These are phyloP conservation scores for Liopterus haemorrhoidalis DNA, from an alignment of 2,888 invertebrate species.

Conservation along the genomic window DNA sequence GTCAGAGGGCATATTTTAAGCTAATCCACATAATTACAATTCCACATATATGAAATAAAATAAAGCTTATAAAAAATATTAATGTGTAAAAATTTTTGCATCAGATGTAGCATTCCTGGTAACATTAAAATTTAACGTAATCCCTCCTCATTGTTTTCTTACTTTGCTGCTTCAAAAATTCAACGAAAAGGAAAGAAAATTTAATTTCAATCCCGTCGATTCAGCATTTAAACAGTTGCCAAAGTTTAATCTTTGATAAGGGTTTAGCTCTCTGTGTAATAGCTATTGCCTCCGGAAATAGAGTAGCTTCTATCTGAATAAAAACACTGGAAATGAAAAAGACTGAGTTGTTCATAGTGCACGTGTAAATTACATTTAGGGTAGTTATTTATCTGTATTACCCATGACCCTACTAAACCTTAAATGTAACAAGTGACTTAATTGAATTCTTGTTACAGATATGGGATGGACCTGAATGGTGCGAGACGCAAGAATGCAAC, in stretches of 20 bases:
- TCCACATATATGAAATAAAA: no score
- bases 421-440: no score
- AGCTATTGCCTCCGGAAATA: constrained; percentile 35
- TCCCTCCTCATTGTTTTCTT: constrained; percentile 18
- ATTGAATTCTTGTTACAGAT: constrained; percentile 54
- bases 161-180: constrained; percentile 22
- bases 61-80: no score
- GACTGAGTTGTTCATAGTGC: no score
- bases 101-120: no score
- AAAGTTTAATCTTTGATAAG: constrained; percentile 52
- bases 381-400: no score
- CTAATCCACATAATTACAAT: no score
- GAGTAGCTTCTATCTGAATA: constrained; percentile 34
- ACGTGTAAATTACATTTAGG: no score
- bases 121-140: constrained; percentile 25
- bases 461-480: constrained; percentile 92
- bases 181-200: constrained; percentile 44
- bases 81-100: no score
- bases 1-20: no score
- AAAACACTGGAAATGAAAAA: constrained; percentile 28
- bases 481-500: constrained; percentile 97
- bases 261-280: constrained; percentile 33
- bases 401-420: no score
- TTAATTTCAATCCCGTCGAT: constrained; percentile 54
- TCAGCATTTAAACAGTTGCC: constrained; percentile 48